A percentile compares a stretch with the other conserved stretches of the same genome.
Conservation (phyloP, 2,113 vertebrate genomes). For the Paraplagusia blochii region DNA sequence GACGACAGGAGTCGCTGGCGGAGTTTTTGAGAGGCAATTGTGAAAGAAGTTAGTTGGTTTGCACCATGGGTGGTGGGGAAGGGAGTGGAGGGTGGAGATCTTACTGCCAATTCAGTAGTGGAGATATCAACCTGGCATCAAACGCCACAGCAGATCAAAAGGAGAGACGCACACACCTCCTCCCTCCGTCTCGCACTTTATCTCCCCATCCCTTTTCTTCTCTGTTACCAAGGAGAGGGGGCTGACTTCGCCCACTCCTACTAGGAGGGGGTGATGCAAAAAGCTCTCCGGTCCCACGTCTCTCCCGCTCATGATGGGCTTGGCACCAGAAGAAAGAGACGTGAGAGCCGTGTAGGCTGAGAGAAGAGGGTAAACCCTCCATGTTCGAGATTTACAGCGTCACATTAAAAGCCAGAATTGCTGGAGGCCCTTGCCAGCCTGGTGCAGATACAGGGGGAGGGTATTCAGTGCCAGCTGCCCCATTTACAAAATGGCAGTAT, state of each 20-base stretch:
- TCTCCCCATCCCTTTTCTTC: conserved; percentile 49
- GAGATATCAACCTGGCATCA: conserved; percentile 68
- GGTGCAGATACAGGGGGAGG: conserved; percentile 1
- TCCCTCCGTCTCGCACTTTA: conserved; percentile 47
- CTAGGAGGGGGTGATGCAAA: conserved; percentile 68
- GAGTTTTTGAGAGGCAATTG: conserved; percentile 27
- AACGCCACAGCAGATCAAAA: conserved; percentile 68
- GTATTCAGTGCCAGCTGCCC: conserved; percentile 34
- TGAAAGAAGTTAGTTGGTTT: conserved; percentile 4
- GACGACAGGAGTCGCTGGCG: conserved; percentile 29
- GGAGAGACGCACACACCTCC: conserved; percentile 41
- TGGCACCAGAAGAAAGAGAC: conserved; percentile 71
- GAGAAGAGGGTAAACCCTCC: conserved; percentile 59
- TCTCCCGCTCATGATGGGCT: conserved; percentile 61
- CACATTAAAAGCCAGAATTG: conserved; percentile 62
- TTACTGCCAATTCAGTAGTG: conserved; percentile 52
- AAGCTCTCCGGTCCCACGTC: conserved; percentile 57
- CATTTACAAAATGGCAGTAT: conserved; percentile 49
- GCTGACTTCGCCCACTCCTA: conserved; percentile 68
- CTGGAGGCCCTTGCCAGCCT: conserved; percentile 44
- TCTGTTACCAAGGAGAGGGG: conserved; percentile 62
- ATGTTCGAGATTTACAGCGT: conserved; percentile 72
- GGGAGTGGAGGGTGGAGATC: conserved; percentile 21
- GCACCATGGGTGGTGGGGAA: neutral
- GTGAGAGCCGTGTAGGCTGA: conserved; percentile 43